Base-by-base conservation (phyloP, 92 coral and sea anemone genomes). In the Desmophyllum pertusum region DNA sequence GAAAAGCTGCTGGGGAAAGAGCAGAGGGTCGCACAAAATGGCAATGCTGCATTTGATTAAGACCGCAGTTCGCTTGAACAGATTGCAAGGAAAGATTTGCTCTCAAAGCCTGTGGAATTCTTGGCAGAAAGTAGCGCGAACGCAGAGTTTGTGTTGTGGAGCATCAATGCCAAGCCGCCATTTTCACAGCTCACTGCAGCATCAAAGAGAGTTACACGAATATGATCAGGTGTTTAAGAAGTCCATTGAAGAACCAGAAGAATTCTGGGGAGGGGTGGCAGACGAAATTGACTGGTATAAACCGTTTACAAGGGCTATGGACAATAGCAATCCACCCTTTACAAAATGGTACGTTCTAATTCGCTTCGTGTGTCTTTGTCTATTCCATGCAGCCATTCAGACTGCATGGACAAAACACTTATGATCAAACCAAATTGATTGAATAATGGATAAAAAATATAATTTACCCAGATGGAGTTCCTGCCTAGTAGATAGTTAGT, bases 271-370 rank as follows among this genome's bases (percentile, higher is more conserved):
- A 29, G 95, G 89, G 7, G 77, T 62, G 30, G 92, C 96, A 14
- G 94, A 92, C 45, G 92, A 92, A 8, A 92, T 96, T n/a, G 95
- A 96, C 76, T 96, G 99, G 99, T 90, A 79, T 67, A 89, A 88
- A 37, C 98, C 98, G 23, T 96, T 88, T 59, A 76, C 83, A 0
- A 89, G 81, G 61, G 97, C 94, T 4, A 31, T 96, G 55, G 98
- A 92, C 46, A 83, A 96, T 65, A 79, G 92, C 3, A 92, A 93
- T 42, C 95, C 97, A 2, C 99, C 99, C 3, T 96, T 96, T 48
- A 91, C 98, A 3, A 88, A 92, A 80, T 96, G 98, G 98, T 95
- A 69, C 67, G 97, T 53, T 10, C 2, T 17, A 1, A n/a, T n/a
- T n/a, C n/a, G n/a, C n/a, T n/a, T n/a, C n/a, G n/a, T n/a, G n/a